Evolutionary conservation across 2,797 vertebrate genomes (phyloP).

Genomic region (Smutsia temminckii): DNA sequence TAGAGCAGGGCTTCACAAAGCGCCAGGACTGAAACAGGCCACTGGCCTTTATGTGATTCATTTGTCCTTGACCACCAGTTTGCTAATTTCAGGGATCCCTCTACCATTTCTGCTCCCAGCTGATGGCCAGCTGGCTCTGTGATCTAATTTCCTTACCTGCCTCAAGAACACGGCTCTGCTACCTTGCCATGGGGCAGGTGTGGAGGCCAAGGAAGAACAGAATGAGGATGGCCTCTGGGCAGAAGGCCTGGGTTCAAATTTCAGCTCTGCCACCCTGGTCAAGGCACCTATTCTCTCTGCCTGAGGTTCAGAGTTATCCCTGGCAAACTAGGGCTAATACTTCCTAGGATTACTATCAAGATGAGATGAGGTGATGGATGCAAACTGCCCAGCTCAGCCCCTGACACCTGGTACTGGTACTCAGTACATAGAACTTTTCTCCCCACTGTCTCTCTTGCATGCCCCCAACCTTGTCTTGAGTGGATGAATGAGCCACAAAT

Average conservation of each 20-base stretch:
- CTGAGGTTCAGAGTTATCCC: neutral
- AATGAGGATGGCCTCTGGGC: neutral
- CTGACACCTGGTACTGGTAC: neutral
- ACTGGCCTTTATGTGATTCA: neutral
- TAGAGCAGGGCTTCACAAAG: neutral
- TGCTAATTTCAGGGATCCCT: neutral
- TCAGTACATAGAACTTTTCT: neutral
- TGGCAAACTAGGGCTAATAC: neutral
- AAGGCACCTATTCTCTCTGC: neutral
- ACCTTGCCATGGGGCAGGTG: neutral
- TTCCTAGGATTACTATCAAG: neutral
- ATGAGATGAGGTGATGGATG: neutral
- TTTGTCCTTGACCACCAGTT: neutral
- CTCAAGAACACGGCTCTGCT: neutral
- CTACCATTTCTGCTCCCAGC: neutral
- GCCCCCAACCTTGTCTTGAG: neutral
- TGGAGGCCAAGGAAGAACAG: neutral
- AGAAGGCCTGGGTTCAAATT: slow-evolving; percentile 2
- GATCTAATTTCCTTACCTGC: neutral
- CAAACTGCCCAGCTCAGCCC: neutral
- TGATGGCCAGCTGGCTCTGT: neutral
- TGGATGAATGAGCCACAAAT: slow-evolving; percentile 1
- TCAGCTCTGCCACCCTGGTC: neutral
- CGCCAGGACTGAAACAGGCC: neutral
- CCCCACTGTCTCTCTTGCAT: neutral